A percentile compares a stretch with the other conserved stretches of the same genome.
Evolutionary conservation across 2,113 vertebrate species (phyloP).

Genomic region (Chunga burmeisteri): DNA sequence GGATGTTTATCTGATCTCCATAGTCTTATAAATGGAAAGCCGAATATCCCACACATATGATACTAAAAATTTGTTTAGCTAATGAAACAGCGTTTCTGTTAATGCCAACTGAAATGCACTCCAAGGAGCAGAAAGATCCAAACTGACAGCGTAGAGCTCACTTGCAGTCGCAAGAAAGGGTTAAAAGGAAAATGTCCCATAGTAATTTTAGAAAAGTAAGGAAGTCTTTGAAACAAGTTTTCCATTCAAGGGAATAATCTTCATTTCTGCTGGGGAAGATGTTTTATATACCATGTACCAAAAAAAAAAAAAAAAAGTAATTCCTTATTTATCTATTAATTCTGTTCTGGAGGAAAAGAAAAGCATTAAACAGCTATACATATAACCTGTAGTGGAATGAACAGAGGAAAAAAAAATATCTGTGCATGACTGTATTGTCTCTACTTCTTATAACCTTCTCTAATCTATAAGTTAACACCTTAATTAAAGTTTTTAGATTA

Average conservation of each 20-base stretch:
- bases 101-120: background rate
- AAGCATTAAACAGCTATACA: background rate
- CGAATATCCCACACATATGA: background rate
- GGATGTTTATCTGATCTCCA: background rate
- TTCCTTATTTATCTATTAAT: conserved; percentile 6
- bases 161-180: background rate
- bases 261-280: background rate
- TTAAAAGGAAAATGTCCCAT: background rate
- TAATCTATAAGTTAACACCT: conserved; percentile 36
- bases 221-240: background rate
- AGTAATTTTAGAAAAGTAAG: background rate
- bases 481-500: conserved; percentile 36
- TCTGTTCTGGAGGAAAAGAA: background rate
- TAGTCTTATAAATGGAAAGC: background rate
- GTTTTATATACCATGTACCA: background rate
- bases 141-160: background rate
- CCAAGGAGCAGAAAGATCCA: background rate
- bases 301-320: background rate
- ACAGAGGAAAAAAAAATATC: background rate
- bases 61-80: background rate
- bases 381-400: background rate
- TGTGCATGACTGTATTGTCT: background rate
- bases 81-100: background rate
- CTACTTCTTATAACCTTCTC: background rate
- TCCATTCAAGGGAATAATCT: background rate